Base-by-base conservation (phyloP, 2,797 vertebrate species). In the Micrastur ruficollis region DNA sequence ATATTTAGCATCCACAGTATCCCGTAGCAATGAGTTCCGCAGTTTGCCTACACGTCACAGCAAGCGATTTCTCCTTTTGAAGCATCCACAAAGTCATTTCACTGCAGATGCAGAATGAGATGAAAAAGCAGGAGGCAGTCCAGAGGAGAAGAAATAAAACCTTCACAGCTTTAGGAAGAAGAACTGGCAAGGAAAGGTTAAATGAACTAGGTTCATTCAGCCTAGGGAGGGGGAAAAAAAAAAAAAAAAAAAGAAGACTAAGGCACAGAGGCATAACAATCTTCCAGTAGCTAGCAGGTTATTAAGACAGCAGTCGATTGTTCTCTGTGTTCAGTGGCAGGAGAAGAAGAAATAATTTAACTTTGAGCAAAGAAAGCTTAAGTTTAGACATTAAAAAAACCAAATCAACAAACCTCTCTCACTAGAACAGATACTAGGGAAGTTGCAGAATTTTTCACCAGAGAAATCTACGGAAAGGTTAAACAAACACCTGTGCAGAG, bases 301-400 rank as follows among this genome's bases (percentile, higher is more conserved):
- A 96, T 97, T 95, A 95, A 96, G 95, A 96, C 96, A 92, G 91
- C 88, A 96, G 93, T 95, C 36, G 29, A 95, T 95, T 96, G 94
- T 95, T 95, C 95, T 96, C 73, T 88, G 82, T 93, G 95, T 94
- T 97, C 95, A 88, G 93, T 72, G 85, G 90, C 93, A 96, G 65
- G 9, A 75, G 82, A 86, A 95, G 93, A 96, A 96, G 96, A 96
- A 95, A 96, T 91, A 88, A 97, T 95, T 93, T 96, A 95, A 97
- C 95, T 95, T 19, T 17, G 49, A 96, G 94, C 86, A 91, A 96
- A 92, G 89, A 95, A 92, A 93, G 47, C 92, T 93, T 27, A 89
- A 95, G 94, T 95, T 96, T 87, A 85, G 89, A 93, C 86, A 83
- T 67, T 34, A 23, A 12, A 80, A 95, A 66, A 93, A 62, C 67